These are phyloP conservation scores for Trissonchulus sp. DNA, from an alignment of 2,888 invertebrate species.

Conservation along the genomic window DNA sequence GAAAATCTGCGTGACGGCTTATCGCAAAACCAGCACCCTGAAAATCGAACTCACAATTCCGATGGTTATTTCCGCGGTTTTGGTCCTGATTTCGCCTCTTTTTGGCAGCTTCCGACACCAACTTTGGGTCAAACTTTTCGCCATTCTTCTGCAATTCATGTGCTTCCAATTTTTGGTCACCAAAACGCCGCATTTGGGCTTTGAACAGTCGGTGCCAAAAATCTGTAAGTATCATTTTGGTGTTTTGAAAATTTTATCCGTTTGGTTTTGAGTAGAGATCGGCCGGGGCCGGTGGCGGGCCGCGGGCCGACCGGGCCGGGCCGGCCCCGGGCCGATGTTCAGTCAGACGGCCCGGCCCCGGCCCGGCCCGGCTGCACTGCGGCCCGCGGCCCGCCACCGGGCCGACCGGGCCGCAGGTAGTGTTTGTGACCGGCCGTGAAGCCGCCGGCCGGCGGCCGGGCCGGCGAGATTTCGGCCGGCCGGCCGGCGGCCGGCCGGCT, in stretches of 20 bases:
- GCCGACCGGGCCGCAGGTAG: too few relatives aligned
- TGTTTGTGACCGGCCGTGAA: too few relatives aligned
- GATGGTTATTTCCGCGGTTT: conserved; percentile 43
- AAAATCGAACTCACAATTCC: conserved; percentile 45
- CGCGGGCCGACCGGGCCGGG: too few relatives aligned
- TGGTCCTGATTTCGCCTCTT: conserved; percentile 44
- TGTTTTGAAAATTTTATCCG: neutral
- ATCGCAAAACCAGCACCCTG: conserved; percentile 42
- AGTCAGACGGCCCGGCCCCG: too few relatives aligned
- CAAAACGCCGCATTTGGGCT: conserved; percentile 44
- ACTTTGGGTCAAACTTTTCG: conserved; percentile 46
- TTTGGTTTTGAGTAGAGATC: too few relatives aligned
- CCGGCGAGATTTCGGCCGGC: too few relatives aligned
- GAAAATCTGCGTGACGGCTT: conserved; percentile 41
- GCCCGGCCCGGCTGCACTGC: too few relatives aligned
- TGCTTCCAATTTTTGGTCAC: conserved; percentile 46
- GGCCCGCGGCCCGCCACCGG: too few relatives aligned
- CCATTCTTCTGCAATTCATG: conserved; percentile 45
- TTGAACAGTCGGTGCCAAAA: conserved; percentile 43
- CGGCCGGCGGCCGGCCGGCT: too few relatives aligned
- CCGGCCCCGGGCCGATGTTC: too few relatives aligned
- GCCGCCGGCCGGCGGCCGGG: too few relatives aligned
- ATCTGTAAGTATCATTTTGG: conserved; percentile 44
- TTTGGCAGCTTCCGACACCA: conserved; percentile 45
- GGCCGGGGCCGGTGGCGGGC: too few relatives aligned